These are phyloP conservation scores for Tetraodon nigroviridis DNA, from an alignment of 2,113 vertebrate species.

Conservation along the genomic window DNA sequence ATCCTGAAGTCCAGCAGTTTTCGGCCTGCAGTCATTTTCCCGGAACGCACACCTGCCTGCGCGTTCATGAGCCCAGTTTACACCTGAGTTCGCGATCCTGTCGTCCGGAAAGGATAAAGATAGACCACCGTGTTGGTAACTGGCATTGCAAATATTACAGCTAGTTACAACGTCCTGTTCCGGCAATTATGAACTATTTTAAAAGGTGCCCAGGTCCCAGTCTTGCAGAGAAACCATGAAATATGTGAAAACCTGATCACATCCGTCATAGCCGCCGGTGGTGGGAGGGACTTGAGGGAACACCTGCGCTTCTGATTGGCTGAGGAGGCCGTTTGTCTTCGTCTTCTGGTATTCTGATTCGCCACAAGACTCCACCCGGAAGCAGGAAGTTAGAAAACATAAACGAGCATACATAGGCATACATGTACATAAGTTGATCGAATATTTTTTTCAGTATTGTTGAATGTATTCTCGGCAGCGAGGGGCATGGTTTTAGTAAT, in stretches of 20 bases:
- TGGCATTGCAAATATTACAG: too few species aligned
- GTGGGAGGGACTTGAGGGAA: neutral
- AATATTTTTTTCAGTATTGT: too few species aligned
- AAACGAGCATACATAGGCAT: neutral
- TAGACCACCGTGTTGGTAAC: too few species aligned
- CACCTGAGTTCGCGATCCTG: too few species aligned
- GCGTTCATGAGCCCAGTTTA: neutral
- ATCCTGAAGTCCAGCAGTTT: conserved; percentile 48
- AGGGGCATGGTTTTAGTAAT: neutral
- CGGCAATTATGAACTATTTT: too few species aligned
- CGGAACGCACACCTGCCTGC: conserved; percentile 1
- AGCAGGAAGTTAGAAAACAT: conserved; percentile 7
- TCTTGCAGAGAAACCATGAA: neutral
- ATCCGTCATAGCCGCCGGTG: too few species aligned
- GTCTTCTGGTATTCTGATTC: conserved; percentile 24
- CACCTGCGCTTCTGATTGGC: conserved; percentile 41
- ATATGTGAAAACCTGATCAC: too few species aligned
- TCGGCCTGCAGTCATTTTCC: conserved; percentile 48
- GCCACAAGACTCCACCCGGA: neutral
- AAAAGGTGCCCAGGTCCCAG: neutral
- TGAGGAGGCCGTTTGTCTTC: neutral
- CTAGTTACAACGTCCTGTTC: too few species aligned
- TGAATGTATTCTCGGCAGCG: neutral
- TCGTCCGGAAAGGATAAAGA: too few species aligned
- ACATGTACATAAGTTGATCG: neutral